A percentile compares a stretch with the other conserved stretches of the same genome.
phyloP scores from a whole-genome alignment of 2,888 invertebrate species.

The Hipparchia sbordonii region DNA sequence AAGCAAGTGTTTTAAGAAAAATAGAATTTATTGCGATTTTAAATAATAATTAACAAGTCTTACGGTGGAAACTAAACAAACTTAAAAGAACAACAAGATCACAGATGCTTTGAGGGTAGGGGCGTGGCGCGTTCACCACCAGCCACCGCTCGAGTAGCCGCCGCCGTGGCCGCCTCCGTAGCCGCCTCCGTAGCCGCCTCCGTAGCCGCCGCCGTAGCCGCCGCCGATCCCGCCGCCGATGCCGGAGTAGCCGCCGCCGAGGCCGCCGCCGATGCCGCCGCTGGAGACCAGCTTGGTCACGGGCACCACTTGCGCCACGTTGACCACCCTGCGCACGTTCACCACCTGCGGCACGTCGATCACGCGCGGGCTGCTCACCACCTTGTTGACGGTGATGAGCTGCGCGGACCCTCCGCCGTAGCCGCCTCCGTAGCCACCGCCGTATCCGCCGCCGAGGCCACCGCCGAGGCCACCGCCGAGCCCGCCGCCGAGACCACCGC shows the following conservation, averaged over 20 bases:
- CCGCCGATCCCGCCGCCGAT: not conserved
- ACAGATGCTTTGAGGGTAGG: not conserved
- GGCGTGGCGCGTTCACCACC: slow-evolving; percentile 11
- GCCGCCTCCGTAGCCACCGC: not conserved
- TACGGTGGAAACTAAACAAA: slow-evolving; percentile 11
- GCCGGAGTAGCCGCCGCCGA: not conserved
- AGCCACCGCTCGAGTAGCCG: slow-evolving; percentile 27
- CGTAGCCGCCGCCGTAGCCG: not conserved
- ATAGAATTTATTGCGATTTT: not conserved
- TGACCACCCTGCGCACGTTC: slow-evolving; percentile 55
- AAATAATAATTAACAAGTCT: slow-evolving; percentile 2
- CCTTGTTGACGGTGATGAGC: slow-evolving; percentile 54
- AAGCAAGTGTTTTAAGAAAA: not conserved
- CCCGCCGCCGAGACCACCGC: not conserved
- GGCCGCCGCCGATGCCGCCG: not conserved
- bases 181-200: slow-evolving; percentile 41
- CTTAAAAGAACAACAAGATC: slow-evolving; percentile 14
- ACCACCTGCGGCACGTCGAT: slow-evolving; percentile 55
- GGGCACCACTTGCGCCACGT: slow-evolving; percentile 60
- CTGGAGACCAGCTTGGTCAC: slow-evolving; percentile 56
- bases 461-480: not conserved
- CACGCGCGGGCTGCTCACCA: slow-evolving; percentile 53
- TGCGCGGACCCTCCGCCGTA: not conserved
- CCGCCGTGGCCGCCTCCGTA: not conserved
- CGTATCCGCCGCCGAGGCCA: not conserved